A percentile compares a stretch with the other conserved stretches of the same genome.
These are phyloP conservation scores for Nephrotoma guestfalica DNA, from an alignment of 2,888 invertebrate genomes.

Conservation along the genomic window DNA sequence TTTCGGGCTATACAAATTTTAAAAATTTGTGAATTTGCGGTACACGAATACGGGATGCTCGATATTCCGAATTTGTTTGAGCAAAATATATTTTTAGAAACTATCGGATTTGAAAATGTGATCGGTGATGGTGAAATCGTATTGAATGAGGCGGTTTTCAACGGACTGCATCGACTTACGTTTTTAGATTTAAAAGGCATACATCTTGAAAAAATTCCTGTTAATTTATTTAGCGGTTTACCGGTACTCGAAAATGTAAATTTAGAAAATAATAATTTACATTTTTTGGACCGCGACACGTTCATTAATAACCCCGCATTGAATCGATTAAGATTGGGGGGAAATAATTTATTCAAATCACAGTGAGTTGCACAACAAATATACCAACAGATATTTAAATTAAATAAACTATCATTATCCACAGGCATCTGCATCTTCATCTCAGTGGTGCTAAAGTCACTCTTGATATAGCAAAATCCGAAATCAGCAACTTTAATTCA, in stretches of 20 bases:
- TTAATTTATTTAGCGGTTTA: background rate
- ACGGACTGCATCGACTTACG: background rate
- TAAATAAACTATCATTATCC: background rate
- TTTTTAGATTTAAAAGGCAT: background rate
- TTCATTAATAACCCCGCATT: background rate
- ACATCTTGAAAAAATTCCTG: background rate
- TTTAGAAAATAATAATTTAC: background rate
- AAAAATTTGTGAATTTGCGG: background rate
- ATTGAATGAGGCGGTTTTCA: background rate
- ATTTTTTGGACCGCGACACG: background rate
- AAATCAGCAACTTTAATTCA: background rate
- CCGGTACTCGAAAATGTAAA: background rate
- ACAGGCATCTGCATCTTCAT: background rate
- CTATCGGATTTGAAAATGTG: background rate
- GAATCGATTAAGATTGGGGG: background rate
- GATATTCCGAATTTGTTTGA: background rate
- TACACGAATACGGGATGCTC: background rate
- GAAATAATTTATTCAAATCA: background rate
- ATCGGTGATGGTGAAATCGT: background rate
- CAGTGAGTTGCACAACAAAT: background rate
- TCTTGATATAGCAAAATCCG: background rate
- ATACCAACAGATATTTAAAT: background rate
- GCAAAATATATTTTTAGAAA: background rate
- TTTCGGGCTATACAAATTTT: background rate
- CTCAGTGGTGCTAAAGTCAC: background rate